These are phyloP conservation scores for Spongilla lacustris DNA, from an alignment of 37 sponge, comb jelly and placozoan species.

Conservation along the genomic window DNA sequence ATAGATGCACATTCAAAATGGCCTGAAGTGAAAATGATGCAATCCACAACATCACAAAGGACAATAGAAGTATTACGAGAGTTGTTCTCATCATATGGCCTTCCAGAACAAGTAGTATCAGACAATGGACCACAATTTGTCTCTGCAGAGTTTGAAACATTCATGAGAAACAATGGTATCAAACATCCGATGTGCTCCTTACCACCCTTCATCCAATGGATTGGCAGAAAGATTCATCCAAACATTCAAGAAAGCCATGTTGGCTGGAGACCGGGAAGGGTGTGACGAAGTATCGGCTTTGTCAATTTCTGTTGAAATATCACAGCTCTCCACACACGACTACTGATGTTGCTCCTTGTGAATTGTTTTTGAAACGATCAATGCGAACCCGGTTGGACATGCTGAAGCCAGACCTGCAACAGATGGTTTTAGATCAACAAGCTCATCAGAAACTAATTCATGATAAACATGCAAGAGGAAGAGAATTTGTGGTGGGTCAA, in stretches of 20 bases:
- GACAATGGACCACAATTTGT: conserved; percentile 40
- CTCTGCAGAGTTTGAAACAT: conserved; percentile 22
- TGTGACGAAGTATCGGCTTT: background rate
- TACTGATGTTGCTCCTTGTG: conserved; percentile 34
- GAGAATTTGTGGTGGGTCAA: no score
- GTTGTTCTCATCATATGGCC: conserved; percentile 14
- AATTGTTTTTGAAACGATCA: conserved; percentile 12
- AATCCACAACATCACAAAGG: background rate
- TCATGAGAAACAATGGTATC: conserved; percentile 26
- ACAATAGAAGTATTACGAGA: conserved; percentile 9
- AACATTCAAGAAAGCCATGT: conserved; percentile 35
- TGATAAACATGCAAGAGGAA: no score
- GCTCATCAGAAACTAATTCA: no score
- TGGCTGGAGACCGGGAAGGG: background rate
- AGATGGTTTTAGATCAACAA: no score
- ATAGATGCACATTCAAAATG: conserved; percentile 35
- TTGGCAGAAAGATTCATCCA: conserved; percentile 43
- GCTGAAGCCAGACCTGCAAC: no score
- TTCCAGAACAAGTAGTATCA: conserved; percentile 53
- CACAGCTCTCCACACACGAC: conserved; percentile 35
- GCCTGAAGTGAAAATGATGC: conserved; percentile 32
- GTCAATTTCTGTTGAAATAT: conserved; percentile 27
- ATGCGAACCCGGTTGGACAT: no score
- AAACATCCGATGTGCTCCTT: conserved; percentile 37
- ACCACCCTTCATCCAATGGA: conserved; percentile 61